These are phyloP conservation scores for Chrysomela aeneicollis DNA, from an alignment of 2,888 invertebrate genomes.

Conservation along the genomic window DNA sequence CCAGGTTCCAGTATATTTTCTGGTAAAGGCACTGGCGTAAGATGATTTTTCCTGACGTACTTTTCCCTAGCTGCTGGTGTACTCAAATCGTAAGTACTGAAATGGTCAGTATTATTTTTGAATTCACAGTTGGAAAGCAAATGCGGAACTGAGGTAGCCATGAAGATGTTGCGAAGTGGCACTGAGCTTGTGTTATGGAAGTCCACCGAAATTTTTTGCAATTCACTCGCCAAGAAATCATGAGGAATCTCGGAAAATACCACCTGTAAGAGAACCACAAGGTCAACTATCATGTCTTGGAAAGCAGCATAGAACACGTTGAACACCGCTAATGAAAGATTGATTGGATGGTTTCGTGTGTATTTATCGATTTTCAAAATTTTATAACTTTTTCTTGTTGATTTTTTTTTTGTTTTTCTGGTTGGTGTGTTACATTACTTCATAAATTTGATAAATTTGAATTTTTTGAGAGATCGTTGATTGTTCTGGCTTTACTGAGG, in stretches of 20 bases:
- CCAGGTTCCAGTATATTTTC: conserved; percentile 65
- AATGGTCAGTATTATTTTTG: conserved; percentile 31
- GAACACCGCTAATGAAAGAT: too few species aligned
- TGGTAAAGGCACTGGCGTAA: conserved; percentile 60
- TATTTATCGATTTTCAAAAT: too few species aligned
- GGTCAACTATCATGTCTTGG: too few species aligned
- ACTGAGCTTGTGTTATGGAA: conserved; percentile 75
- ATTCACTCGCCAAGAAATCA: conserved; percentile 77
- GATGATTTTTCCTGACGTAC: conserved; percentile 59
- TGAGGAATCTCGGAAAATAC: conserved; percentile 73
- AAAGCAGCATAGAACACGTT: too few species aligned
- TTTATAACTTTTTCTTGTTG: too few species aligned
- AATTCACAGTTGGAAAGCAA: conserved; percentile 61
- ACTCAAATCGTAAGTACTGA: conserved; percentile 39
- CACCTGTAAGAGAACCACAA: conserved; percentile 63
- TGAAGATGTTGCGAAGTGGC: conserved; percentile 68
- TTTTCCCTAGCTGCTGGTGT: conserved; percentile 52
- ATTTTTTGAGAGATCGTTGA: too few species aligned
- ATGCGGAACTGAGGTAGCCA: conserved; percentile 76
- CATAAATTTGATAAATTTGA: too few species aligned
- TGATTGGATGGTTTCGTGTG: too few species aligned
- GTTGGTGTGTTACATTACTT: too few species aligned
- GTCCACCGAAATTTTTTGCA: conserved; percentile 72
- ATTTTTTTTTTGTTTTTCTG: too few species aligned
- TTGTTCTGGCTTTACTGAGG: too few species aligned